Evolutionary conservation across 1,140 invertebrate species (phyloP).

Genomic region (Arion vulgaris): DNA sequence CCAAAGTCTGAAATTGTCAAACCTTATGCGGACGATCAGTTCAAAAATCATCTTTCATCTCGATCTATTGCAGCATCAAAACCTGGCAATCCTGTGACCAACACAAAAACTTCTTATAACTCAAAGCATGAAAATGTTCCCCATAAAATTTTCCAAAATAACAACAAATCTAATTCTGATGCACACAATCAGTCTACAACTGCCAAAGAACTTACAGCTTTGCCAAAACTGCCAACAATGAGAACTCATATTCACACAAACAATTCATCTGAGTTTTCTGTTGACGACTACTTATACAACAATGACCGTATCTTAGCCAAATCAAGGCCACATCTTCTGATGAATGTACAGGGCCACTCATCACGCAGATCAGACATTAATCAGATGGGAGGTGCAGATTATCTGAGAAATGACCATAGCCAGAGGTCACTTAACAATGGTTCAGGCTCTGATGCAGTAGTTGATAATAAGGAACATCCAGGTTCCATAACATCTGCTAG

Average conservation of each 20-base stretch:
- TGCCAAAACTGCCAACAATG: neutral
- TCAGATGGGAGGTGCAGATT: neutral
- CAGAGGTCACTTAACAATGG: neutral
- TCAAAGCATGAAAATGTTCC: neutral
- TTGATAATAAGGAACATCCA: neutral
- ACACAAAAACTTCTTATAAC: neutral
- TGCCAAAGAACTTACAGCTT: neutral
- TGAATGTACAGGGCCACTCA: neutral
- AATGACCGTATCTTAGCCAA: neutral
- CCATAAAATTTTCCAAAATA: neutral
- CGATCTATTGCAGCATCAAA: neutral
- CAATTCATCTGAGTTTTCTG: neutral
- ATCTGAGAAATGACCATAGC: neutral
- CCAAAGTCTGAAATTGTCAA: slow-evolving; percentile 39
- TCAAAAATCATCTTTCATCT: neutral
- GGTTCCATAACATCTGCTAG: neutral
- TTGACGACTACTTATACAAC: neutral
- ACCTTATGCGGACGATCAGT: neutral
- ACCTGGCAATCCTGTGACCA: neutral
- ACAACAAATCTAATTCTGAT: neutral
- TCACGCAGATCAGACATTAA: neutral
- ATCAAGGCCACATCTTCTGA: slow-evolving; percentile 10
- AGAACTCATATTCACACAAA: neutral
- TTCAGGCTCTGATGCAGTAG: neutral
- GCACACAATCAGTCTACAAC: neutral